Evolutionary conservation across 2,113 vertebrate species (phyloP), one percentile per base, ranked within the genome.

Genomic region (Seriola rivoliana): DNA sequence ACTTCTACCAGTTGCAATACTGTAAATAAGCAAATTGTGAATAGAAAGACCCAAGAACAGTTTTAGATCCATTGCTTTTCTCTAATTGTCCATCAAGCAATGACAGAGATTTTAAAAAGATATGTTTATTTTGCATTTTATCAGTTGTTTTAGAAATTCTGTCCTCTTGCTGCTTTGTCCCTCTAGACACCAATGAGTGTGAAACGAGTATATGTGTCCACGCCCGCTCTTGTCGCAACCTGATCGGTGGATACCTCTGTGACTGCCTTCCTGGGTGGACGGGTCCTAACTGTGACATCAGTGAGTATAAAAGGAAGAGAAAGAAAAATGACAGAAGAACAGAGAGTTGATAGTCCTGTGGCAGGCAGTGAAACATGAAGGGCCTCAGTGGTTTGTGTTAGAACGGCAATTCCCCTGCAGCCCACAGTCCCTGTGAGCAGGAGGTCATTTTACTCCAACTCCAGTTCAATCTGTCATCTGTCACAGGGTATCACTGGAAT

Each of bases 171-270:
- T 36, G 85, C 88, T 86, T 14, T 87, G 90, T 88, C 66, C 85
- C 90, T 94, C 88, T 88, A 99, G 98, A 99, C 94, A 96, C 97
- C 54, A 97, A 99, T 77, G 98, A 99, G 92, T 99, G 98, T 54
- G 98, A 99, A 90, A 95, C 89, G 48, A 96, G 94, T 79, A 95
- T 97, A 64, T 99, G 98, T 82, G 94, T 97, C 79, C 97, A 99
- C 86, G 97, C 97, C 71, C 97, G 95, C 81, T 97, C 96, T 60
- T 99, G 98, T 93, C 97, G 96, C 89, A 99, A 99, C 92, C 95
- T 99, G 91, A 99, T 99, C 55, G 98, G 97, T 44, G 96, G 97
- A 94, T 99, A 99, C 95, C 96, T 99, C 90, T 99, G 98, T 23
- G 97, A 98, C 91, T 99, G 98, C 86, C 94, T 97, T 82, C 95